Evolutionary conservation across 2,888 invertebrate genomes (phyloP), one percentile per base, ranked within the genome.

Genomic region (Encarsia formosa): DNA sequence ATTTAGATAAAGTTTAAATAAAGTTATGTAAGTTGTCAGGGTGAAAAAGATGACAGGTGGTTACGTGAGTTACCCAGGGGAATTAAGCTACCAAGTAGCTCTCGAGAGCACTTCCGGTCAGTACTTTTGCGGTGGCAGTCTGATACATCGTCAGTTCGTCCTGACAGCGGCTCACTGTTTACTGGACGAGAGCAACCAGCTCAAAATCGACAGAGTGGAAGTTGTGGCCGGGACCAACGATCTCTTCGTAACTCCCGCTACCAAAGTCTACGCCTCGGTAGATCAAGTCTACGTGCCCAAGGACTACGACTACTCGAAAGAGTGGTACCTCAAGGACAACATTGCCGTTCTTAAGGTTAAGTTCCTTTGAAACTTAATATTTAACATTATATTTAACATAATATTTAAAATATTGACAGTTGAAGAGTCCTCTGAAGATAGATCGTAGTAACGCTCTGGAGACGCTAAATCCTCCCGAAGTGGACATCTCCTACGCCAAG

Each of bases 331-430:
- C 1, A 6, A 2, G 1, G 44, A 41, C 6, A 52, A 55, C 16
- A 52, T 55, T 16, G 55, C 55, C 8, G 55, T 55, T 9, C 32
- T 55, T 5, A 55, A 49, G 52, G 52, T 54, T 23, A n/a, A n/a
- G n/a, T n/a, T n/a, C n/a, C n/a, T n/a, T n/a, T n/a, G n/a, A n/a
- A n/a, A n/a, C n/a, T n/a, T n/a, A n/a, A n/a, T n/a, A n/a, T n/a
- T n/a, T n/a, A n/a, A n/a, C n/a, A n/a, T n/a, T n/a, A n/a, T n/a
- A n/a, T n/a, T n/a, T n/a, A n/a, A n/a, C n/a, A n/a, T n/a, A n/a
- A n/a, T n/a, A n/a, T n/a, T n/a, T n/a, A n/a, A n/a, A n/a, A n/a
- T n/a, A n/a, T n/a, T n/a, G n/a, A n/a, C n/a, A n/a, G n/a, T n/a
- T n/a, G n/a, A n/a, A n/a, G n/a, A n/a, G n/a, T n/a, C n/a, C n/a